phyloP scores from a whole-genome alignment of 2,797 vertebrate species.

The Babyrousa celebensis region DNA sequence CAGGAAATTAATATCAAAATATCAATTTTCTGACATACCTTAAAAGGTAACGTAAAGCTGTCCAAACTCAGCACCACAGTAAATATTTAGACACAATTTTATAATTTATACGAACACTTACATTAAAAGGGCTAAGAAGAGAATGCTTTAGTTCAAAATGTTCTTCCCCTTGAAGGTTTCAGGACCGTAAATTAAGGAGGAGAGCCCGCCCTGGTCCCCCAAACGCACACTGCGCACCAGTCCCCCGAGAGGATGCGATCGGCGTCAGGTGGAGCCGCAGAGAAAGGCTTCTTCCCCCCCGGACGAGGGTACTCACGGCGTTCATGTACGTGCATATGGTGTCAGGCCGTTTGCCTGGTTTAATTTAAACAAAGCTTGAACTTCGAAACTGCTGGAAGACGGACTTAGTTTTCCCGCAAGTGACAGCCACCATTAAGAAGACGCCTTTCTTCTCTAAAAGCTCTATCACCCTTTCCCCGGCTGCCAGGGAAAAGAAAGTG shows the following conservation, averaged over 20 bases:
- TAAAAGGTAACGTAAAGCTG: constrained; percentile 43
- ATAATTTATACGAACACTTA: not conserved
- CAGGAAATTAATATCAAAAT: constrained; percentile 27
- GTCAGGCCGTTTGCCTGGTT: constrained; percentile 36
- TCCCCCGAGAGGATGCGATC: not conserved
- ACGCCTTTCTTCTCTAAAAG: constrained; percentile 91
- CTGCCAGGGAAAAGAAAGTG: constrained; percentile 90
- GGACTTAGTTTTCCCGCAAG: constrained; percentile 80
- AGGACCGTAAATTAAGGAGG: constrained; percentile 27
- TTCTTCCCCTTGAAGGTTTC: constrained; percentile 1
- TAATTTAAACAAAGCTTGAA: constrained; percentile 77
- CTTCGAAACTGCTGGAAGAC: constrained; percentile 56
- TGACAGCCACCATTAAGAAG: constrained; percentile 90
- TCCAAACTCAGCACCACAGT: not conserved
- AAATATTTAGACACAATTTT: not conserved
- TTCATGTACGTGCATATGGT: constrained; percentile 83
- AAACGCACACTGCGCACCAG: not conserved
- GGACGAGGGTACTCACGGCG: constrained; percentile 70
- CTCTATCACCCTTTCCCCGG: constrained; percentile 87
- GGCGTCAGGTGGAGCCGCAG: not conserved
- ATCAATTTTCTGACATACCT: not conserved
- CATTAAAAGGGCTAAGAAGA: not conserved
- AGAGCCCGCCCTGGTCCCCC: not conserved
- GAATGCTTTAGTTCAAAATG: constrained; percentile 31
- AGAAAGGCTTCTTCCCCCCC: not conserved